Base-by-base conservation (phyloP, 2,888 invertebrate genomes). In the Perizoma flavofasciatum region DNA sequence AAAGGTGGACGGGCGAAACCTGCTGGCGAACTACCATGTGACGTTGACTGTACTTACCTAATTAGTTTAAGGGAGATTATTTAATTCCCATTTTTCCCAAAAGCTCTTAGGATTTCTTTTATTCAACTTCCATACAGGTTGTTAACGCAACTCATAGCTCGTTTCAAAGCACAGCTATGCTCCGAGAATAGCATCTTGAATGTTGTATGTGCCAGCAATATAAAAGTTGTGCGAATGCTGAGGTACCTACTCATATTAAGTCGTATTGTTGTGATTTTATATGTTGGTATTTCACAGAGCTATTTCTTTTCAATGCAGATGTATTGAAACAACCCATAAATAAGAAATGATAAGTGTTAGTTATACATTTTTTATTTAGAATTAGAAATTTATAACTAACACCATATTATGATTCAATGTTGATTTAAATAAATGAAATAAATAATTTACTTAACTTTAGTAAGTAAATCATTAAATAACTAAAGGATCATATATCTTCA, bases 141-240 rank as follows among this genome's bases (percentile, higher is more conserved):
- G 57, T 48, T 51, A 43, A 51, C 50, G 41, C 41, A 52, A 48
- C 46, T 48, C 52, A 41, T 35, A 35, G 48, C 48, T 6, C 7
- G 10, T n/a, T 22, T 37, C 37, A 37, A 37, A 53, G 52, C 57
- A 41, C 35, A 40, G 51, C 48, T 58, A 43, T 47, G 48, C 49
- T 11, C 6, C 40, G 43, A 58, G 58, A 48, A 53, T 49, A 53
- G 34, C 39, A 45, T 58, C 52, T 58, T 58, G 52, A 52, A 58
- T 53, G 43, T 49, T 52, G 48, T 58, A 58, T 53, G 52, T 49
- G 58, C 58, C 39, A 53, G 48, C 44, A 41, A n/a, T 58, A 43
- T 48, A 44, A 44, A 52, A 49, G 44, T 40, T 49, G 37, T 52
- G 53, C 52, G 43, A 58, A 58, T 48, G 22, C 22, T 22, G 1